Conservation (phyloP, 2,797 vertebrate genomes). For the Hipposideros larvatus region DNA sequence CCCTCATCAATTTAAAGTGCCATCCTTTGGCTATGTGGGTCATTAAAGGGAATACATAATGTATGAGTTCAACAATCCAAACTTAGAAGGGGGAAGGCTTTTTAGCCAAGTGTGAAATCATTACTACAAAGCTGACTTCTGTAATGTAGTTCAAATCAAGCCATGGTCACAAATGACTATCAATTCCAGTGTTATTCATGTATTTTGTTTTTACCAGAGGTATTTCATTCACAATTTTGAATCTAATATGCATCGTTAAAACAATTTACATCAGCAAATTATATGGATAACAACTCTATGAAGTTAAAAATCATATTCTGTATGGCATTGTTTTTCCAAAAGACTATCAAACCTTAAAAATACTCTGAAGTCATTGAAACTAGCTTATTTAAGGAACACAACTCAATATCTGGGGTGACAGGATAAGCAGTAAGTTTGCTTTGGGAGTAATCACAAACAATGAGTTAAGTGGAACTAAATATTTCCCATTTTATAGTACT, state of each 20-base stretch:
- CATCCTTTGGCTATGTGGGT: constrained; percentile 86
- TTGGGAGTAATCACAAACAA: neutral
- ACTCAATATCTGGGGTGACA: neutral
- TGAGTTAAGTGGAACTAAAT: neutral
- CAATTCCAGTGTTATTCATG: constrained; percentile 64
- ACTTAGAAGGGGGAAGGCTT: constrained; percentile 79
- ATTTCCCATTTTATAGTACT: neutral
- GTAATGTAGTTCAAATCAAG: constrained; percentile 82
- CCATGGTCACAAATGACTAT: constrained; percentile 78
- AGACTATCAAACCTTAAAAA: neutral
- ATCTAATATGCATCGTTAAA: neutral
- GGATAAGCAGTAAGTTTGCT: neutral
- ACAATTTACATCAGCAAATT: constrained; percentile 1
- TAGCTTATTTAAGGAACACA: neutral
- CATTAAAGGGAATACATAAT: constrained; percentile 88
- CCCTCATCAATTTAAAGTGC: constrained; percentile 88
- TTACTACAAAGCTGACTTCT: constrained; percentile 62
- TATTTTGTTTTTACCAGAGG: constrained; percentile 62
- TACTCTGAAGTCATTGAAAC: neutral
- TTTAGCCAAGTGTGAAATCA: constrained; percentile 78
- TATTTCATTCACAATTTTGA: constrained; percentile 67
- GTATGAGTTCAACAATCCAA: constrained; percentile 85
- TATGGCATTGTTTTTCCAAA: constrained; percentile 16
- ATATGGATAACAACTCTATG: constrained; percentile 27
- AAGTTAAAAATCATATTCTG: neutral